Conservation (phyloP, 1,140 invertebrate genomes). For the Sycobia sp. region DNA sequence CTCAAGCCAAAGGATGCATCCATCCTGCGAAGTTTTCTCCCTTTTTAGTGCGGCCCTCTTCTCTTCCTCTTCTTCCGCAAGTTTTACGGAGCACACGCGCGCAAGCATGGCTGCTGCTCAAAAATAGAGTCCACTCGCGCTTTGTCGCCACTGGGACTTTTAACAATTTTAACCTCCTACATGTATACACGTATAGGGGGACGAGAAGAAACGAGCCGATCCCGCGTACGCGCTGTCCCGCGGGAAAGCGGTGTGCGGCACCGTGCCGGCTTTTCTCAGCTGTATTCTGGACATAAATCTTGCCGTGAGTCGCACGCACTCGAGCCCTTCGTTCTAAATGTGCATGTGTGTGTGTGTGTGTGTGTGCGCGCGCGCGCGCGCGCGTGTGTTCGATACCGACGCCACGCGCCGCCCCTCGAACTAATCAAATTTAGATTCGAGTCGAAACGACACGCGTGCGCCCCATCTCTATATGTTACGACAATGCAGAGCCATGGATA, state of each 20-base stretch:
- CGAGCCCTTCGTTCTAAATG: too few species aligned
- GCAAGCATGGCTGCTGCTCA: slow-evolving; percentile 24
- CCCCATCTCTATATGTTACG: too few species aligned
- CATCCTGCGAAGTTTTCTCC: slow-evolving; percentile 46
- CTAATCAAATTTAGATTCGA: slow-evolving; percentile 54
- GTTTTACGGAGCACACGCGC: not conserved
- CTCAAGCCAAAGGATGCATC: slow-evolving; percentile 58
- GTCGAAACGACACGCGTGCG: too few species aligned
- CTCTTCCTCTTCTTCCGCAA: not conserved
- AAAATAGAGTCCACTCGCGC: slow-evolving; percentile 51
- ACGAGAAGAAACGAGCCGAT: too few species aligned
- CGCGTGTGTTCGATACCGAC: too few species aligned
- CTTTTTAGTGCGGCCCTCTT: slow-evolving; percentile 34
- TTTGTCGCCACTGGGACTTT: slow-evolving; percentile 38
- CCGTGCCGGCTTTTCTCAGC: slow-evolving; percentile 6
- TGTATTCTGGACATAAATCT: slow-evolving; percentile 52
- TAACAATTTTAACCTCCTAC: slow-evolving; percentile 40
- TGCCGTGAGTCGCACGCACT: too few species aligned
- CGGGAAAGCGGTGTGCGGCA: not conserved
- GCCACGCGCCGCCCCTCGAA: slow-evolving; percentile 31
- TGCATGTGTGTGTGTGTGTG: too few species aligned
- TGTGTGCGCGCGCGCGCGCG: not conserved
- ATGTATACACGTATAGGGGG: not conserved
- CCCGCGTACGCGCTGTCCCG: too few species aligned
- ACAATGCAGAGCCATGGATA: too few species aligned